Percentiles rank a stretch among this genome's conserved stretches.
Evolutionary conservation across 2,113 vertebrate species (phyloP).

Genomic region (Coptodon rendalli): DNA sequence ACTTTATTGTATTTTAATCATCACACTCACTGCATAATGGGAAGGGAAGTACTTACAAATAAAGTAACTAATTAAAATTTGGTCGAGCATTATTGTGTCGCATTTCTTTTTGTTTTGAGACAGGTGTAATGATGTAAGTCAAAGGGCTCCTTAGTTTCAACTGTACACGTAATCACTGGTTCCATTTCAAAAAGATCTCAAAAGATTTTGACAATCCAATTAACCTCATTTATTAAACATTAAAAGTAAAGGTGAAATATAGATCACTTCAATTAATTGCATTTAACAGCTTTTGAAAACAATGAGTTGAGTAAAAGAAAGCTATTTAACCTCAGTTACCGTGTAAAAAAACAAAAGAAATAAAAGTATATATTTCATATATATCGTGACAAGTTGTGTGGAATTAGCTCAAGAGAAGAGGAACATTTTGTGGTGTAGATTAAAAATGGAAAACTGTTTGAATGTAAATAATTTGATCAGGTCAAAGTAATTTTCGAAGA

Average conservation of each 20-base stretch:
- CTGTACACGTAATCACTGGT: neutral
- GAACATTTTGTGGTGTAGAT: neutral
- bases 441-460: neutral
- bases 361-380: neutral
- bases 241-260: conserved; percentile 32
- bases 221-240: conserved; percentile 30
- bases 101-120: conserved; percentile 4
- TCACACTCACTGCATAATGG: conserved; percentile 1
- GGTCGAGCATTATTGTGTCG: neutral
- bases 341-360: neutral
- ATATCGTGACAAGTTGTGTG: neutral
- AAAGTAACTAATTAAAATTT: conserved; percentile 42
- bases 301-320: neutral
- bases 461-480: neutral
- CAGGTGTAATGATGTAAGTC: neutral
- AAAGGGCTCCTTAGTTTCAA: neutral
- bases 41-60: conserved; percentile 2
- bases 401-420: neutral
- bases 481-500: conserved; percentile 3
- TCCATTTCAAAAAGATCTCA: neutral
- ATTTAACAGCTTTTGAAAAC: neutral
- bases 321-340: conserved; percentile 5
- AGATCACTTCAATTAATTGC: conserved; percentile 27
- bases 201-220: conserved; percentile 24
- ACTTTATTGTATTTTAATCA: conserved; percentile 38